phyloP scores from a whole-genome alignment of 2,113 vertebrate species.

The Thunnus thynnus region DNA sequence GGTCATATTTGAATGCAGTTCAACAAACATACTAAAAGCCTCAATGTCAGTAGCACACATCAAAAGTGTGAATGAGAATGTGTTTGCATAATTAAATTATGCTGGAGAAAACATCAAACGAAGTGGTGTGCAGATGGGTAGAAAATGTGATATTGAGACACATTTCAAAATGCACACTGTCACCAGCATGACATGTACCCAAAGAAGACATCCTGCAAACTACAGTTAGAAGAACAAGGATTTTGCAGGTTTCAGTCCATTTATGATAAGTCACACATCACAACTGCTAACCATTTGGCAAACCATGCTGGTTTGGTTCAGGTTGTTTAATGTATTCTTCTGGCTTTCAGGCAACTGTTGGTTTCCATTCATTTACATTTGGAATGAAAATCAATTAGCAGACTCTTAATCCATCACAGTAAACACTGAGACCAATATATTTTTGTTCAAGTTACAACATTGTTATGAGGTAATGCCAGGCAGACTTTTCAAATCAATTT shows the following conservation, averaged over 20 bases:
- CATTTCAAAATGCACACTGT: constrained; percentile 3
- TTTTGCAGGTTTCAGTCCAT: neutral
- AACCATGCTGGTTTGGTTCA: neutral
- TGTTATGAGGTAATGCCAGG: neutral
- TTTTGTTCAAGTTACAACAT: constrained; percentile 8
- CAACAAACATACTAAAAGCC: constrained; percentile 27
- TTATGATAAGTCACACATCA: neutral
- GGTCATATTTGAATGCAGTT: constrained; percentile 1
- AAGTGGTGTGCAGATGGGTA: constrained; percentile 15
- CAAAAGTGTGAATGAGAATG: constrained; percentile 30
- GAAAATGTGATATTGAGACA: constrained; percentile 10
- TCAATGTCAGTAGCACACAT: constrained; percentile 24
- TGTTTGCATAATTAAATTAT: constrained; percentile 45
- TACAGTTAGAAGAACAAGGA: neutral
- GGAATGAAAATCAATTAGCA: constrained; percentile 2
- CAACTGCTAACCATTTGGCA: neutral
- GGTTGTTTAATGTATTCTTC: neutral
- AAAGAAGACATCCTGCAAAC: neutral
- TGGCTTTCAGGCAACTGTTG: neutral
- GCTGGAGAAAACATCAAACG: constrained; percentile 37
- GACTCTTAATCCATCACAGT: neutral
- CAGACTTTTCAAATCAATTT: neutral
- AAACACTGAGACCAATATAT: neutral
- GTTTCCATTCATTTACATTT: neutral
- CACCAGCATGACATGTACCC: neutral